Conservation (phyloP, 2,113 vertebrate species). For the Eurystomus gularis region DNA sequence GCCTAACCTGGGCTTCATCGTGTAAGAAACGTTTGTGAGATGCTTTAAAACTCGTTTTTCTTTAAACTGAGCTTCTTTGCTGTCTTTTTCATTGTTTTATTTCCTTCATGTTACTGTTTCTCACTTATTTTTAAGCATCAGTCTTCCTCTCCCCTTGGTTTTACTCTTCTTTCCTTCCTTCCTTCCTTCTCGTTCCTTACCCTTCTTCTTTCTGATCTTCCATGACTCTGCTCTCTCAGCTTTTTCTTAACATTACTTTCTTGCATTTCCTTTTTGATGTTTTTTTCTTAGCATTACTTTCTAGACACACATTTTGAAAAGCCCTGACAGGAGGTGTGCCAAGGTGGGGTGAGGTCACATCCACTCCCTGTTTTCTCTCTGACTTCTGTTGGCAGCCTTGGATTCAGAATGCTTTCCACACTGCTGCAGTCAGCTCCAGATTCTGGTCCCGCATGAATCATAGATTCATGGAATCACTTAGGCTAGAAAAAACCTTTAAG, state of each 20-base stretch:
- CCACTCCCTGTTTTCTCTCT: background rate
- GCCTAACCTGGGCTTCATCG: background rate
- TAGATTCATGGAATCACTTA: too few relatives aligned
- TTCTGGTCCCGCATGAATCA: background rate
- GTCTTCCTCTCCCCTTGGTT: background rate
- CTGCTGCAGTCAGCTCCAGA: background rate
- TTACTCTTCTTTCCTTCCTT: background rate
- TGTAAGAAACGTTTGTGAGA: background rate
- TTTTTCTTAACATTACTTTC: background rate
- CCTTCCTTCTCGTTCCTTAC: background rate
- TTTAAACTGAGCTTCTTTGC: background rate
- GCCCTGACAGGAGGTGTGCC: background rate
- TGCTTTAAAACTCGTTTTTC: background rate
- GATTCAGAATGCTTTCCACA: background rate
- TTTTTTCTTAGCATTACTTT: background rate
- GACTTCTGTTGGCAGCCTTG: background rate
- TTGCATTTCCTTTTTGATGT: background rate
- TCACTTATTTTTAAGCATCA: background rate
- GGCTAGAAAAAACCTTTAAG: too few relatives aligned
- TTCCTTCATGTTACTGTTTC: background rate
- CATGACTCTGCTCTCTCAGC: background rate
- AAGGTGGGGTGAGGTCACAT: background rate
- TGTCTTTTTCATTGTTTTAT: background rate
- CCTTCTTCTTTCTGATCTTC: background rate
- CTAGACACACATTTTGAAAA: rapidly evolving